Conservation (phyloP, 1,140 invertebrate genomes). For the Asobara japonica region DNA sequence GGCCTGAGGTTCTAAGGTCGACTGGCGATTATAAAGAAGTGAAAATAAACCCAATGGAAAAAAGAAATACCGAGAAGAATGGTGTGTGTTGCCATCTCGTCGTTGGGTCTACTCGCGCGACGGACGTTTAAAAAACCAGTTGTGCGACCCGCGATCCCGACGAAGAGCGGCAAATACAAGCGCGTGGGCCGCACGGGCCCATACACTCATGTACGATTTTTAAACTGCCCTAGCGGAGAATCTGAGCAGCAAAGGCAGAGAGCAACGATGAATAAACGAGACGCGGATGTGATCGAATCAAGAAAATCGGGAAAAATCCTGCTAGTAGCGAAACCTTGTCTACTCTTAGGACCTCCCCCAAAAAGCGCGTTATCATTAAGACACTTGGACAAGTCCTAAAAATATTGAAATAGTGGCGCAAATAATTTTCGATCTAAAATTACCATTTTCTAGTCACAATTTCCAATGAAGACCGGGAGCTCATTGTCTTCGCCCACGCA, state of each 20-base stretch:
- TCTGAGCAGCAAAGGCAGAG: background rate
- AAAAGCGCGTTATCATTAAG: no score
- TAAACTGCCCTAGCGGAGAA: background rate
- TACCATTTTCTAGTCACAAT: background rate
- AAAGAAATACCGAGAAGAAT: slow-evolving; percentile 57
- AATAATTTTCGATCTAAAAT: background rate
- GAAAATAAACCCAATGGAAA: slow-evolving; percentile 47
- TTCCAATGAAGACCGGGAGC: slow-evolving; percentile 20
- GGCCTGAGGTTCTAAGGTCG: background rate
- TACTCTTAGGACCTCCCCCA: no score
- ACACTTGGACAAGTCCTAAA: background rate
- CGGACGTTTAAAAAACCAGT: slow-evolving; percentile 66
- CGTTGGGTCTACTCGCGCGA: slow-evolving; percentile 47
- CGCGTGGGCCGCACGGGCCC: slow-evolving; percentile 60
- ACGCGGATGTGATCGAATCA: no score
- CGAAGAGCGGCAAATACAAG: slow-evolving; percentile 44
- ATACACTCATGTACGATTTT: background rate
- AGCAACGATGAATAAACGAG: background rate
- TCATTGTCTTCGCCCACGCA: slow-evolving; percentile 13
- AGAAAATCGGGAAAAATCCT: no score
- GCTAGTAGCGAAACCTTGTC: no score
- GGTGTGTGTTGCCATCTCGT: slow-evolving; percentile 62
- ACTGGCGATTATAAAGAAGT: slow-evolving; percentile 66
- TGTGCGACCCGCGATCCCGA: slow-evolving; percentile 56
- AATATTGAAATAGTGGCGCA: background rate